Evolutionary conservation across 2,888 invertebrate genomes (phyloP).

Genomic region (Pantelozetes paolii): DNA sequence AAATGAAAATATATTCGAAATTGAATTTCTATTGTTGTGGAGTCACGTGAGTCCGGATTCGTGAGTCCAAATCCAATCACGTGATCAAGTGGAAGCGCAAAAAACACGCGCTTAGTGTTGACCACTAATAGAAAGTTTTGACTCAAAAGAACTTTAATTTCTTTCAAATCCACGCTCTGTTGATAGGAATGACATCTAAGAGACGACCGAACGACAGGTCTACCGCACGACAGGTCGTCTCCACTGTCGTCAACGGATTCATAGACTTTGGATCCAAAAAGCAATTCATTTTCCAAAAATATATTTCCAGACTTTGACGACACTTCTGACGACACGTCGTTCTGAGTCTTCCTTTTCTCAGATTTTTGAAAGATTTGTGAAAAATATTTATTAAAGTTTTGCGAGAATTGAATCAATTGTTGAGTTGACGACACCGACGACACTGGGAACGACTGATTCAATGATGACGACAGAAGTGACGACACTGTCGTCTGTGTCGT

Average conservation of each 20-base stretch:
- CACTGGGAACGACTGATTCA: not conserved
- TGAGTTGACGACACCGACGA: not conserved
- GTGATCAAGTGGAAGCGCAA: not conserved
- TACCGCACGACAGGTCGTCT: no score
- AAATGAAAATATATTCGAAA: constrained; percentile 1
- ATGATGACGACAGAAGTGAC: not conserved
- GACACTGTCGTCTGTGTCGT: not conserved
- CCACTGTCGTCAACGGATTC: not conserved
- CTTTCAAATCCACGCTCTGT: not conserved
- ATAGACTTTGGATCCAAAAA: constrained; percentile 10
- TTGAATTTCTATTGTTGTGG: not conserved
- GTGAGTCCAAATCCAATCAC: not conserved
- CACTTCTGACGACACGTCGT: not conserved
- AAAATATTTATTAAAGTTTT: constrained; percentile 16
- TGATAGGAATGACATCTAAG: not conserved
- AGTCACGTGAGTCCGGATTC: not conserved
- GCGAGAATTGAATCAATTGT: not conserved
- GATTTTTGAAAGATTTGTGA: constrained; percentile 15
- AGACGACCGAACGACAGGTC: no score
- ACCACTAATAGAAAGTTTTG: not conserved
- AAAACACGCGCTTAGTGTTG: not conserved
- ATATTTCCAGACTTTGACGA: not conserved
- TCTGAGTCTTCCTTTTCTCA: no score
- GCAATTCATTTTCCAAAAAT: constrained; percentile 2
- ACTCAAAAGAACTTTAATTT: not conserved